These are phyloP conservation scores for Loxodonta africana DNA, from an alignment of 2,113 vertebrate genomes.

Conservation along the genomic window DNA sequence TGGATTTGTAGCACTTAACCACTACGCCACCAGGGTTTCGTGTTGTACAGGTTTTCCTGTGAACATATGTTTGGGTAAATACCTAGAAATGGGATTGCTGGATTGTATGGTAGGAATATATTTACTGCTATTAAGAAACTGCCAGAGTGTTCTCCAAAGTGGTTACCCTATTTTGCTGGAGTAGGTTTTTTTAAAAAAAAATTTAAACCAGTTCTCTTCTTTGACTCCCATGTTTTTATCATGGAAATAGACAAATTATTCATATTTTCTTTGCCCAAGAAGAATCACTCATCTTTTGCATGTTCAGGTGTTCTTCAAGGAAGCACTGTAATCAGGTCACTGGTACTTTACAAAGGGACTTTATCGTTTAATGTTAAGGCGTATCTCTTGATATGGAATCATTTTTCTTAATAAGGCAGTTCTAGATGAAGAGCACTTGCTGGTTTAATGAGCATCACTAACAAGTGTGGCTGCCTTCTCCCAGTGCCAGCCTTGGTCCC, in stretches of 20 bases:
- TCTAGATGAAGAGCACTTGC: not conserved
- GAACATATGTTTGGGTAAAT: not conserved
- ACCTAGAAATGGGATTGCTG: not conserved
- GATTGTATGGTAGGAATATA: not conserved
- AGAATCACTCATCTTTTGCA: not conserved
- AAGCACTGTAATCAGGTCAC: not conserved
- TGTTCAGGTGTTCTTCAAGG: not conserved
- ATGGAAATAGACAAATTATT: not conserved
- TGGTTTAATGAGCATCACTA: not conserved
- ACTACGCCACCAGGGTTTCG: too few relatives aligned
- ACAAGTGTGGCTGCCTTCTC: not conserved
- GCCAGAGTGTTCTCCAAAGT: not conserved
- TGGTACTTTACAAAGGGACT: not conserved
- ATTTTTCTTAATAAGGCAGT: not conserved
- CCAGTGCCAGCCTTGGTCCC: not conserved
- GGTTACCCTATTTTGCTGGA: not conserved
- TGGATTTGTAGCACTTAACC: too few relatives aligned
- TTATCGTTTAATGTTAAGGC: not conserved
- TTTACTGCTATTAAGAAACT: not conserved
- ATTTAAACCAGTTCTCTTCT: not conserved
- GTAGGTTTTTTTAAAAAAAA: not conserved
- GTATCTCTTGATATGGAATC: not conserved
- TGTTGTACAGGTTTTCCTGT: not conserved
- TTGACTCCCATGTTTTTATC: not conserved
- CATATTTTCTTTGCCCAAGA: not conserved